Conservation (phyloP, 2,797 vertebrate species). For the Lophotriccus pileatus region DNA sequence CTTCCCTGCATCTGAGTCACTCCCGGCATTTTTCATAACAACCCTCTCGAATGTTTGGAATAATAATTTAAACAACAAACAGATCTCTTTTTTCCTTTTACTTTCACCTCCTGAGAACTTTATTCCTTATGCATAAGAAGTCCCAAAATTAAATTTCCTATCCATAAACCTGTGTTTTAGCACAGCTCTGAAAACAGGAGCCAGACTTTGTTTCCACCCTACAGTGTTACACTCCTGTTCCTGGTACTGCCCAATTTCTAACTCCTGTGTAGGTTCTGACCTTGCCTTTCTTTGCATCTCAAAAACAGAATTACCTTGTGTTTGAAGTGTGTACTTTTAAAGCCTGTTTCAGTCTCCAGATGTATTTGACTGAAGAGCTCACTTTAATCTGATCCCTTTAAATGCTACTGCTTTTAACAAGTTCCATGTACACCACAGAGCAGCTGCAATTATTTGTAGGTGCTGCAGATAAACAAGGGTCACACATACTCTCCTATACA, state of each 20-base stretch:
- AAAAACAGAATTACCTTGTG: background rate
- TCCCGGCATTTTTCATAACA: conserved; percentile 26
- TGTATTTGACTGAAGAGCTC: background rate
- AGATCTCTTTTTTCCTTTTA: conserved; percentile 2
- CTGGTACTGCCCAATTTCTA: background rate
- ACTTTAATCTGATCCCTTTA: background rate
- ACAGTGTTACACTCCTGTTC: background rate
- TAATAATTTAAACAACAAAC: conserved; percentile 47
- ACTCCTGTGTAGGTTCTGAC: background rate
- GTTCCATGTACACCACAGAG: background rate
- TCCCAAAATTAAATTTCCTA: background rate
- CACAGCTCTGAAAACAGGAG: background rate
- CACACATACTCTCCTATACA: background rate
- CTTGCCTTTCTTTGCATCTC: background rate
- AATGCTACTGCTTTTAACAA: background rate
- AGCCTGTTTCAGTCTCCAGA: background rate
- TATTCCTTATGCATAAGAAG: background rate
- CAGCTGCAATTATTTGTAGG: background rate
- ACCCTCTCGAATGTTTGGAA: background rate
- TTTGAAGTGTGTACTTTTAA: background rate
- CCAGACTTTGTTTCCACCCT: background rate
- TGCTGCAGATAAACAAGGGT: background rate
- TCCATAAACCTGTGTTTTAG: background rate
- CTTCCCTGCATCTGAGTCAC: background rate
- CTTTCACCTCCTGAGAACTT: conserved; percentile 34